Evolutionary conservation across 2,797 vertebrate species (phyloP).

Genomic region (Varecia variegata): DNA sequence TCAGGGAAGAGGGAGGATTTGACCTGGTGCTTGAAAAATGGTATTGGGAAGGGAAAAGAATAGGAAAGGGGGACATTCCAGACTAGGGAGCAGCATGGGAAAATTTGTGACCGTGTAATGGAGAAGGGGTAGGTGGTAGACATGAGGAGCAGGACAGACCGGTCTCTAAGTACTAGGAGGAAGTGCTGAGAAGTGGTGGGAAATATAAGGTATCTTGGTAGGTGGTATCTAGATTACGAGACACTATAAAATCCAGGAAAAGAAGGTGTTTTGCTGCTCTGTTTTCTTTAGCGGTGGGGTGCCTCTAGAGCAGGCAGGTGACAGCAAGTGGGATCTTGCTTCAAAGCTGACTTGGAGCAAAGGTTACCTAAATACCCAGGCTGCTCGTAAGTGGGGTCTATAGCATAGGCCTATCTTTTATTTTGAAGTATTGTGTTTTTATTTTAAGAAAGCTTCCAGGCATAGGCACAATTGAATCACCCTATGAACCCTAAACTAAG

Average conservation of each 20-base stretch:
- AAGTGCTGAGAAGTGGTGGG: background rate
- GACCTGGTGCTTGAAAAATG: slow-evolving; percentile 30
- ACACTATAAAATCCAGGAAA: background rate
- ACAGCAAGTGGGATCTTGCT: background rate
- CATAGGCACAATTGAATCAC: background rate
- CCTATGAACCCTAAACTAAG: background rate
- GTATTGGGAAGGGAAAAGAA: background rate
- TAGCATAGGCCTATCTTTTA: background rate
- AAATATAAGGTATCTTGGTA: background rate
- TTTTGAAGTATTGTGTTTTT: background rate
- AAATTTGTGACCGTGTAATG: background rate
- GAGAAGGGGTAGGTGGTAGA: background rate
- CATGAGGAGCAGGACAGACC: background rate
- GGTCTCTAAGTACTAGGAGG: background rate
- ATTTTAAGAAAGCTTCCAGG: background rate
- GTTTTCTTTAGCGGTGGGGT: background rate
- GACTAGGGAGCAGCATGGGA: background rate
- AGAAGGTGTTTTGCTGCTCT: background rate
- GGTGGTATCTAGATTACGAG: background rate
- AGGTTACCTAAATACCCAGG: background rate
- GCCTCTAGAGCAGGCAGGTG: background rate
- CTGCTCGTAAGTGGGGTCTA: background rate
- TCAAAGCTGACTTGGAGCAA: background rate
- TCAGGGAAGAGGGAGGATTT: background rate
- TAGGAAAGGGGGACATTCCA: background rate